Conservation (phyloP, 2,113 vertebrate species). For the Gavia stellata region DNA sequence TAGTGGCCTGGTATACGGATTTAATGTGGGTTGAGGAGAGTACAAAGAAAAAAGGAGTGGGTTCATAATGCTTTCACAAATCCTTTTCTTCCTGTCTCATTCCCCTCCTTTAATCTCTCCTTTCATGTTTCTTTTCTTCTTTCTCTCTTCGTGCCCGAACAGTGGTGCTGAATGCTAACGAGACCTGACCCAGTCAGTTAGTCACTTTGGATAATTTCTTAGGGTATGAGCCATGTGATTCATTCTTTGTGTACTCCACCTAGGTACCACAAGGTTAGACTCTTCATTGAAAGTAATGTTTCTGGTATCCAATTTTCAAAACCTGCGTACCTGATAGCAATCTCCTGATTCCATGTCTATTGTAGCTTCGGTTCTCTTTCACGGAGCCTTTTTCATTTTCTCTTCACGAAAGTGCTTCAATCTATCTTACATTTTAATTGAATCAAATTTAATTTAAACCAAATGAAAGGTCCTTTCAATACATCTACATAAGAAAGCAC, state of each 20-base stretch:
- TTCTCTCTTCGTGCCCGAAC: not conserved
- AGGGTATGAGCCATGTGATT: not conserved
- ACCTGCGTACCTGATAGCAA: not conserved
- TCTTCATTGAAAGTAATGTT: not conserved
- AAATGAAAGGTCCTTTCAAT: slow-evolving; percentile 70
- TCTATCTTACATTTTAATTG: slow-evolving; percentile 69
- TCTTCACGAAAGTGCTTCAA: slow-evolving; percentile 57
- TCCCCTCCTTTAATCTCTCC: slow-evolving; percentile 19
- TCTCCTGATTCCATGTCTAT: not conserved
- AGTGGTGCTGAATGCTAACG: slow-evolving; percentile 17
- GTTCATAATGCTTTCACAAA: slow-evolving; percentile 11
- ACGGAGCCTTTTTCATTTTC: slow-evolving; percentile 25
- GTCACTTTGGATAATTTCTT: not conserved
- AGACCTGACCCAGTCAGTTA: not conserved
- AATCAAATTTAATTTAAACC: slow-evolving; percentile 75
- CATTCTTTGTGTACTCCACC: not conserved
- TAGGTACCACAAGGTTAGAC: not conserved
- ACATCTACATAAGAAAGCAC: slow-evolving; percentile 71
- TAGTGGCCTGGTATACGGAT: not conserved
- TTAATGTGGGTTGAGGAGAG: not conserved
- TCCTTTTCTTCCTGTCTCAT: not conserved
- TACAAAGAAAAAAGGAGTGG: not conserved
- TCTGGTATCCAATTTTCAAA: slow-evolving; percentile 5
- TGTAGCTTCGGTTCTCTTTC: not conserved
- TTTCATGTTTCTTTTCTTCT: slow-evolving; percentile 43